Conservation (phyloP, 2,113 vertebrate species). For the Bucco capensis region DNA sequence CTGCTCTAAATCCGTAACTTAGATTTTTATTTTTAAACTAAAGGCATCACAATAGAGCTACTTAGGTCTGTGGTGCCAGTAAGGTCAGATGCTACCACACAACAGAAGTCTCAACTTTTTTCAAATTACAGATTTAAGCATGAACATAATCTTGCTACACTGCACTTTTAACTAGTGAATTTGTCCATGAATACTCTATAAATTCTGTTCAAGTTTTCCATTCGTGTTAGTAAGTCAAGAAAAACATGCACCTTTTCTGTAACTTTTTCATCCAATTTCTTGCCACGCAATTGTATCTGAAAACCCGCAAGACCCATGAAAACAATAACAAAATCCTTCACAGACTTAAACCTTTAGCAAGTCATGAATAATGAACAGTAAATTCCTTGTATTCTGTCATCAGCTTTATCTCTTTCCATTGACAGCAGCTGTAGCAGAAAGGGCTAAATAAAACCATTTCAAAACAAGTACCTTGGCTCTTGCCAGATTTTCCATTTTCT, state of each 20-base stretch:
- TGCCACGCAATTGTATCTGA: not conserved
- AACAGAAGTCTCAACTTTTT: not conserved
- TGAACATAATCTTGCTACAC: not conserved
- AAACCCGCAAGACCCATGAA: slow-evolving; percentile 23
- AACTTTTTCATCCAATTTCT: slow-evolving; percentile 1
- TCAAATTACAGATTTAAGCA: not conserved
- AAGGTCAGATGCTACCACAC: not conserved
- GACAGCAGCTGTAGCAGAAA: slow-evolving; percentile 50
- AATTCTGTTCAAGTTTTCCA: not conserved
- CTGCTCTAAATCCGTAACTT: not conserved
- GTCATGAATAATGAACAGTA: slow-evolving; percentile 78
- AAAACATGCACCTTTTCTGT: not conserved
- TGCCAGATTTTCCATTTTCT: slow-evolving; percentile 81
- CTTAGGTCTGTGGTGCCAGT: not conserved
- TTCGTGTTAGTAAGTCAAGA: not conserved
- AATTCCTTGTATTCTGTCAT: slow-evolving; percentile 74
- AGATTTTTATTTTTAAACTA: not conserved
- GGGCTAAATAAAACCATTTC: slow-evolving; percentile 64
- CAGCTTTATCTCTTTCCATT: slow-evolving; percentile 56
- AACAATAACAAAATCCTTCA: slow-evolving; percentile 52
- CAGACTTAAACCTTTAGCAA: slow-evolving; percentile 69
- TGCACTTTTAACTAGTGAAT: not conserved
- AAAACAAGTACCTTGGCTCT: slow-evolving; percentile 59
- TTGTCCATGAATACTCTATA: not conserved
- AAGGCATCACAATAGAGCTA: not conserved